Evolutionary conservation across 2,888 invertebrate species (phyloP), one percentile per base, ranked within the genome.

Genomic region (Pardosa pseudoannulata): DNA sequence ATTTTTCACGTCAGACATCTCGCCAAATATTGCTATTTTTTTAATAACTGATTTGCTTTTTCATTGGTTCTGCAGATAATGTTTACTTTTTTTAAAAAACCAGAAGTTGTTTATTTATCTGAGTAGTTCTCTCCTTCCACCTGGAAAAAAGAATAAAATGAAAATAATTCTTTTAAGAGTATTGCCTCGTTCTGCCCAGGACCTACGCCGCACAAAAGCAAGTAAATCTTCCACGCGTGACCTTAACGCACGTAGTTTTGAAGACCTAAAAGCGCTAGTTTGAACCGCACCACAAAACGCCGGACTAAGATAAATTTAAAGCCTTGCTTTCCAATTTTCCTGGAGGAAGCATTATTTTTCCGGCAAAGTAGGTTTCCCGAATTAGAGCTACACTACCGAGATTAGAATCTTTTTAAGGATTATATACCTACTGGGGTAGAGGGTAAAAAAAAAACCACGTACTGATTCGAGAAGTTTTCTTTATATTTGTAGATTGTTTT

Each of bases 401-500:
- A 78, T 78, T 78, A 78, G 68, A 78, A 75, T 23, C 27, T 67
- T 41, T 32, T n/a, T n/a, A 41, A 7, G 39, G 28, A 7, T 32
- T 36, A 70, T 36, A 23, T 68, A 46, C 23, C 36, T 46, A 39
- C n/a, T 16, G 16, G n/a, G n/a, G n/a, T n/a, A n/a, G n/a, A n/a
- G n/a, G n/a, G n/a, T n/a, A n/a, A n/a, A n/a, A 5, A n/a, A 7
- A n/a, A 39, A 19, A 28, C 36, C 79, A 71, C 79, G 79, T 79
- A 36, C 19, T 13, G 29, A 65, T 36, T 78, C 64, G 27, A 28
- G 29, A 27, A 41, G 23, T 64, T 32, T 62, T 56, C 62, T 62
- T 80, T 74, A 41, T 65, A 32, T 64, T 41, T 41, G 16, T 29
- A 81, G 74, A 75, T 81, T 81, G 67, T 75, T 50, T 81, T 75